Evolutionary conservation across 1,140 invertebrate species (phyloP), one percentile per base, ranked within the genome.

Genomic region (Ylistrum balloti): DNA sequence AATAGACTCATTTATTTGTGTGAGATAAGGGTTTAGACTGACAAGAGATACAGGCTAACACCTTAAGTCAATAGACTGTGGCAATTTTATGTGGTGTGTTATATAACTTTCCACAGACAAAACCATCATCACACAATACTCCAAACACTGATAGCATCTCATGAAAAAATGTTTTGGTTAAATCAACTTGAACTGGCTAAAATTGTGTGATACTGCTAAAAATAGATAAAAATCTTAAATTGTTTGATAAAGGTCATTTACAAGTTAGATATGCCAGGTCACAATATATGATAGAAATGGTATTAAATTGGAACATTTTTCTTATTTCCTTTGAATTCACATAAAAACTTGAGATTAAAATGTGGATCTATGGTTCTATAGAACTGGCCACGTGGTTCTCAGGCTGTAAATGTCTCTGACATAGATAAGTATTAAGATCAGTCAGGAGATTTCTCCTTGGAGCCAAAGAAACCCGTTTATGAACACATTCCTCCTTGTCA

Each of bases 1-100:
- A 74, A 74, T 74, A n/a, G 56, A 74, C 56, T 74, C 22, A 74
- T 74, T 74, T 74, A 74, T 74, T 74, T 74, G n/a, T 28, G 56
- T n/a, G 56, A 74, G 56, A 74, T 74, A 74, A 74, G 56, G n/a
- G 56, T 74, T 5, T 74, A n/a, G 56, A 74, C 17, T 28, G 56
- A 74, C 56, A 1, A 74, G 9, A 74, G 56, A 74, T 74, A 74
- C 56, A 74, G n/a, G 9, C 56, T 74, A 74, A 74, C 56, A 74
- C 56, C 56, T 28, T 28, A 28, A 28, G n/a, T 74, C 56, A 74
- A 74, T 74, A 74, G 56, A 28, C 22, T 28, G 22, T 74, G 56
- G 22, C 56, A 74, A 74, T 74, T 74, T 74, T 74, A 74, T 74
- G 3, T 28, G 35, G 56, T 74, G 56, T 74, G 56, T 74, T 74